Conservation (phyloP, 2,113 vertebrate genomes). For the Enhydra lutris region DNA sequence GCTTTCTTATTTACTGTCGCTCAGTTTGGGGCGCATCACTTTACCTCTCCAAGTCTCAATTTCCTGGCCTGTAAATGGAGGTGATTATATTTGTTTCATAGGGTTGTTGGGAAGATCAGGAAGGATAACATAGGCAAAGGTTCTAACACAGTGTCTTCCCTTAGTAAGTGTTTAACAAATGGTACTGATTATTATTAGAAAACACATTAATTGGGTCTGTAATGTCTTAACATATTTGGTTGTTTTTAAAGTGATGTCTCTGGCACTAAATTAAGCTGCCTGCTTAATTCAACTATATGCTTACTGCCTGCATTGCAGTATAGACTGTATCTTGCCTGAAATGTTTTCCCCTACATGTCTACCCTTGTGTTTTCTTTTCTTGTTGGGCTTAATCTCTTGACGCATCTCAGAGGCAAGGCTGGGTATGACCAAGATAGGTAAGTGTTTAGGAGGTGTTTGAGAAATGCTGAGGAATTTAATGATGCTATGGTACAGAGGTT, state of each 20-base stretch:
- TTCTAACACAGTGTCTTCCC: constrained; percentile 18
- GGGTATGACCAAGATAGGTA: background rate
- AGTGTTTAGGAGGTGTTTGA: background rate
- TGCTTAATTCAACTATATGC: constrained; percentile 34
- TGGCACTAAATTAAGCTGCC: constrained; percentile 57
- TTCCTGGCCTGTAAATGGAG: background rate
- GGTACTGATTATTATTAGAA: constrained; percentile 44
- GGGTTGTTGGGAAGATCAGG: constrained; percentile 29
- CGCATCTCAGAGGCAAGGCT: background rate
- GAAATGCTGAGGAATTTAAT: background rate
- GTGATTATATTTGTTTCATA: constrained; percentile 15
- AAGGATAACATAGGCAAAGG: background rate
- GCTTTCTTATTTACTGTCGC: background rate
- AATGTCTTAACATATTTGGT: constrained; percentile 43
- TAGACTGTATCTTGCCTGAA: background rate
- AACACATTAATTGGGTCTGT: constrained; percentile 53
- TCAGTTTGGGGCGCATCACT: background rate
- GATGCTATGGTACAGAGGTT: background rate
- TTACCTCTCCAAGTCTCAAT: background rate
- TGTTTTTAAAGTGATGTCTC: constrained; percentile 39
- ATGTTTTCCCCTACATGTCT: background rate
- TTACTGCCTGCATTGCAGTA: background rate
- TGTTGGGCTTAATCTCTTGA: constrained; percentile 8
- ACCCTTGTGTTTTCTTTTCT: constrained; percentile 21
- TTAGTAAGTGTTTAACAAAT: constrained; percentile 58